A percentile compares a stretch with the other conserved stretches of the same genome.
These are phyloP conservation scores for Chrysomallon squamiferum DNA, from an alignment of 1,140 invertebrate genomes.

Conservation along the genomic window DNA sequence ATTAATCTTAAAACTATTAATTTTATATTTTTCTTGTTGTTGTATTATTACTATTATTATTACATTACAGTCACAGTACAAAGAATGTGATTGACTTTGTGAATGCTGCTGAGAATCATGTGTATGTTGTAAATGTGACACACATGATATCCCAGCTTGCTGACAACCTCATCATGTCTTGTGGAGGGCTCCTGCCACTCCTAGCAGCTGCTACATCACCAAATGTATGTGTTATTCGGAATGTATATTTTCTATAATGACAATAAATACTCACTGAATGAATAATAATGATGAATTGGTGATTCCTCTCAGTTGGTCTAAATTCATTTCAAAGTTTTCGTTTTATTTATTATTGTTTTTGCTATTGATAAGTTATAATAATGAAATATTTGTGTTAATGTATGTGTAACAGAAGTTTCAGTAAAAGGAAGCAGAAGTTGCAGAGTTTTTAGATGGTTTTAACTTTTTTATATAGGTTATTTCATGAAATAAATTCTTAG, in stretches of 20 bases:
- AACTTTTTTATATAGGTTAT: too few species aligned
- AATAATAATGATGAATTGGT: not conserved
- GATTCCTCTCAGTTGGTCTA: not conserved
- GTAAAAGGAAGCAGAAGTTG: too few species aligned
- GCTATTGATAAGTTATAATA: too few species aligned
- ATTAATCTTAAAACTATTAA: too few species aligned
- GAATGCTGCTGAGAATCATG: slow-evolving; percentile 89
- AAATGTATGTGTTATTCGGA: slow-evolving; percentile 77
- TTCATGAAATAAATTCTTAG: too few species aligned
- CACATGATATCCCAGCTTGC: slow-evolving; percentile 98
- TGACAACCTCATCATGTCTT: slow-evolving; percentile 98
- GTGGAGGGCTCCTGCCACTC: slow-evolving; percentile 94
- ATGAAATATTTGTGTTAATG: too few species aligned
- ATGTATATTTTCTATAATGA: not conserved
- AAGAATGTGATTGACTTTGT: slow-evolving; percentile 98
- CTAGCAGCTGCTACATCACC: slow-evolving; percentile 98
- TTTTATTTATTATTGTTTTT: too few species aligned
- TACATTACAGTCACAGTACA: slow-evolving; percentile 81
- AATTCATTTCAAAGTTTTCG: too few species aligned
- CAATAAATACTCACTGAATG: too few species aligned
- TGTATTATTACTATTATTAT: not conserved
- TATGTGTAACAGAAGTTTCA: too few species aligned
- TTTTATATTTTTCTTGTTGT: too few species aligned
- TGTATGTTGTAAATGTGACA: slow-evolving; percentile 99
- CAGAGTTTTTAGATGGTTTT: too few species aligned